phyloP scores from a whole-genome alignment of 1,140 invertebrate species.

The Pararge aegeria region DNA sequence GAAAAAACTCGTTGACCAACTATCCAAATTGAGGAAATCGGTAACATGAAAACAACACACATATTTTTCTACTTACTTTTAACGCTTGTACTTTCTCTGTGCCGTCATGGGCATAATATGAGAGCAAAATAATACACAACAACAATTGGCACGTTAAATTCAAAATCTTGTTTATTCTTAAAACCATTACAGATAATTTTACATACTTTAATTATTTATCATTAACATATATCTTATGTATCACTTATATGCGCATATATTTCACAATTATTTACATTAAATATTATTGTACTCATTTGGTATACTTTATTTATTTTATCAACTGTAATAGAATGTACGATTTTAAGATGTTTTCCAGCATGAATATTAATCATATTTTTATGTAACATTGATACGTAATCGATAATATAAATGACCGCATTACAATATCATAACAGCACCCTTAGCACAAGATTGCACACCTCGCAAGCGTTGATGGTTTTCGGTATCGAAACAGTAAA shows the following conservation, averaged over 20 bases:
- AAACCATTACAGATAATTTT: conserved; percentile 63
- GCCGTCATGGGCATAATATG: too few species aligned
- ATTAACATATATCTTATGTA: conserved; percentile 33
- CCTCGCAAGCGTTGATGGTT: too few species aligned
- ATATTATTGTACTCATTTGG: conserved; percentile 73
- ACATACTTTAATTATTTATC: conserved; percentile 29
- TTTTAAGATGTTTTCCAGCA: conserved; percentile 30
- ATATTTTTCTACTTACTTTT: too few species aligned
- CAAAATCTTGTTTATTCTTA: conserved; percentile 74
- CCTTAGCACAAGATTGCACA: too few species aligned
- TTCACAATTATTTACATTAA: conserved; percentile 69
- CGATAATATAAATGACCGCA: not conserved
- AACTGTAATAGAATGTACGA: conserved; percentile 45
- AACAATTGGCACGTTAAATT: conserved; percentile 73
- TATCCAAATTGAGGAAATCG: too few species aligned
- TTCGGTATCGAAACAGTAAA: too few species aligned
- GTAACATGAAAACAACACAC: too few species aligned
- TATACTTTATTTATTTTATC: conserved; percentile 53
- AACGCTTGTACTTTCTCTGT: too few species aligned
- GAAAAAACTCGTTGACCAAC: too few species aligned
- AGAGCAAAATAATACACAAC: conserved; percentile 72
- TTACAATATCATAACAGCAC: too few species aligned
- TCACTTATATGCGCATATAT: conserved; percentile 53
- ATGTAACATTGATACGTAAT: not conserved
- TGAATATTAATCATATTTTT: conserved; percentile 4